Base-by-base conservation (phyloP, 1,140 invertebrate genomes). In the Platyscapa corneri region DNA sequence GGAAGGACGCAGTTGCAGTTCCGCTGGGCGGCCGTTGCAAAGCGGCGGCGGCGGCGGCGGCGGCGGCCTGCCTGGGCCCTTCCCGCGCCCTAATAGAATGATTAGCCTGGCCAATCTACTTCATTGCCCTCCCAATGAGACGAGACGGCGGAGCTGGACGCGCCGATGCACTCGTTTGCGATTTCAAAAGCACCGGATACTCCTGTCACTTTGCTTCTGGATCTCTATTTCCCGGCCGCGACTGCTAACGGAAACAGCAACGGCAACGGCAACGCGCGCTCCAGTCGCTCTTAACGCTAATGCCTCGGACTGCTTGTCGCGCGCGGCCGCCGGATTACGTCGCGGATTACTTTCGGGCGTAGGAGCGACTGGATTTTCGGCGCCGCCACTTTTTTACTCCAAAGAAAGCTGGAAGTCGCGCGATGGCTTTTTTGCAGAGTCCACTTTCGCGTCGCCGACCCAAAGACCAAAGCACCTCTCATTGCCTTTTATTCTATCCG, bases 51-150 rank as follows among this genome's bases (percentile, higher is more conserved):
- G n/a, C n/a, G 27, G 23, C 75, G n/a, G n/a, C n/a, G n/a, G n/a
- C n/a, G n/a, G n/a, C n/a, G n/a, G n/a, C n/a, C n/a, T n/a, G n/a
- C n/a, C 67, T 67, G 23, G 46, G 32, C 7, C 39, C 32, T 53
- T 37, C n/a, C 42, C 78, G 56, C 65, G 56, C 20, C 34, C 65
- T 90, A 90, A 90, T 90, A 82, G 88, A 87, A 90, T 90, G 90
- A 90, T 90, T 90, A 89, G 86, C 8, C 79, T 88, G 74, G n/a
- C 27, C 87, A 87, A 87, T 87, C 83, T 84, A 64, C 82, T 82
- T 82, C 72, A 80, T 84, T 85, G 74, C 20, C 34, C 77, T 34
- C n/a, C 80, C 64, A 56, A 72, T 65, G 60, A 53, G 6, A n/a
- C n/a, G n/a, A n/a, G n/a, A n/a, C n/a, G n/a, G n/a, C n/a, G n/a